Conservation (phyloP, 1,140 invertebrate genomes). For the Bombus waltoni region DNA sequence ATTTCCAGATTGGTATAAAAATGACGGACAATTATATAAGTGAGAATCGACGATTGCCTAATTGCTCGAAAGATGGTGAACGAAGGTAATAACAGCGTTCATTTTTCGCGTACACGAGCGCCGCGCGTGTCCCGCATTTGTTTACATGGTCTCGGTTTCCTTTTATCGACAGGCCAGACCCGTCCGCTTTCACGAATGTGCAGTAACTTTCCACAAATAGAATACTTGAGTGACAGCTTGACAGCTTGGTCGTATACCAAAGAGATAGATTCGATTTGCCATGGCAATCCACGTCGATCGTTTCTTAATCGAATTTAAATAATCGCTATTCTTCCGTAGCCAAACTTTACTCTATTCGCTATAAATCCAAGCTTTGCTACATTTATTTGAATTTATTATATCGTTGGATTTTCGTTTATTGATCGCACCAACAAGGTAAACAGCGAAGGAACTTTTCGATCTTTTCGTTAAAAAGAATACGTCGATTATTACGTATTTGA, state of each 20-base stretch:
- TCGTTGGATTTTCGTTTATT: no score
- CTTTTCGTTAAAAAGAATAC: no score
- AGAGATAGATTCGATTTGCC: not conserved
- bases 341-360: no score
- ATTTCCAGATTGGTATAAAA: no score
- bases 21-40: no score
- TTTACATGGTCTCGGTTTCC: constrained; percentile 27
- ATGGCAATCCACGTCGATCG: not conserved
- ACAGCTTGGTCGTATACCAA: constrained; percentile 7
- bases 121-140: constrained; percentile 21
- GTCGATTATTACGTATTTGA: no score
- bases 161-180: constrained; percentile 37
- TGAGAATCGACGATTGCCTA: not conserved
- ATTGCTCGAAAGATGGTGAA: not conserved
- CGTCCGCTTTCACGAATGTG: constrained; percentile 45
- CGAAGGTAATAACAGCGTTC: not conserved
- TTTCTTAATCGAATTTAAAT: constrained; percentile 8
- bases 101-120: not conserved
- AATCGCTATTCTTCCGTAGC: no score
- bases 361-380: no score
- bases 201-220: constrained; percentile 53
- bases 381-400: no score
- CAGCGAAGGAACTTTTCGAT: no score
- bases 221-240: constrained; percentile 33
- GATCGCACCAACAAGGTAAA: no score